These are phyloP conservation scores for Psilopsiagon aurifrons DNA, from an alignment of 2,113 vertebrate genomes.

Conservation along the genomic window DNA sequence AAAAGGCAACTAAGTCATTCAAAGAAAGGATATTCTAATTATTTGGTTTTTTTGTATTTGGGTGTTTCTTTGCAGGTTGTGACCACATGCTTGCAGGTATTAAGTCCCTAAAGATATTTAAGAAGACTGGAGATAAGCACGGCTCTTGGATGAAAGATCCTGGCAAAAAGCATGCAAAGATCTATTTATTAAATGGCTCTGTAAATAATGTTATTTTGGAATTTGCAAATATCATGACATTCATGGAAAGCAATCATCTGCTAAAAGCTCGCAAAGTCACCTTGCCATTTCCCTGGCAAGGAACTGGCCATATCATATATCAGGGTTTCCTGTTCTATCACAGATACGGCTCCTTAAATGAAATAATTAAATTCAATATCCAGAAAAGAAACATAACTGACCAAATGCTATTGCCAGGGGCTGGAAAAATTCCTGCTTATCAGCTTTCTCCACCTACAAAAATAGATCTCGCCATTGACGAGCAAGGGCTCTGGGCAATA, in stretches of 20 bases:
- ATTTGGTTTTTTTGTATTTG: neutral
- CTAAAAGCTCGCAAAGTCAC: constrained; percentile 67
- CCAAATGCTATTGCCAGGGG: constrained; percentile 83
- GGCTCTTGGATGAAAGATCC: constrained; percentile 94
- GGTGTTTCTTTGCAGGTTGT: constrained; percentile 81
- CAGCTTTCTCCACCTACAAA: constrained; percentile 84
- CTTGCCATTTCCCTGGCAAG: constrained; percentile 86
- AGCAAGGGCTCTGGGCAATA: constrained; percentile 92
- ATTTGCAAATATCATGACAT: constrained; percentile 81
- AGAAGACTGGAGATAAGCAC: constrained; percentile 76
- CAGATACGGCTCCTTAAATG: constrained; percentile 82
- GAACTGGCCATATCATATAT: constrained; percentile 86
- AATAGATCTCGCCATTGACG: constrained; percentile 89
- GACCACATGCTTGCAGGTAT: constrained; percentile 78
- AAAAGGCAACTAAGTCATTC: neutral
- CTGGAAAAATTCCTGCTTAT: constrained; percentile 82
- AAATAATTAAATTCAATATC: constrained; percentile 89
- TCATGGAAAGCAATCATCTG: constrained; percentile 74
- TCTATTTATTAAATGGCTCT: constrained; percentile 87
- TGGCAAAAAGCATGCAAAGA: constrained; percentile 78
- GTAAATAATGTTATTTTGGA: constrained; percentile 82
- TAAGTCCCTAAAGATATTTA: constrained; percentile 91
- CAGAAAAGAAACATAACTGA: constrained; percentile 78
- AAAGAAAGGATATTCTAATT: neutral
- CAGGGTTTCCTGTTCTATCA: constrained; percentile 90